Evolutionary conservation across 2,113 vertebrate genomes (phyloP).

Genomic region (Oostethus manadensis): DNA sequence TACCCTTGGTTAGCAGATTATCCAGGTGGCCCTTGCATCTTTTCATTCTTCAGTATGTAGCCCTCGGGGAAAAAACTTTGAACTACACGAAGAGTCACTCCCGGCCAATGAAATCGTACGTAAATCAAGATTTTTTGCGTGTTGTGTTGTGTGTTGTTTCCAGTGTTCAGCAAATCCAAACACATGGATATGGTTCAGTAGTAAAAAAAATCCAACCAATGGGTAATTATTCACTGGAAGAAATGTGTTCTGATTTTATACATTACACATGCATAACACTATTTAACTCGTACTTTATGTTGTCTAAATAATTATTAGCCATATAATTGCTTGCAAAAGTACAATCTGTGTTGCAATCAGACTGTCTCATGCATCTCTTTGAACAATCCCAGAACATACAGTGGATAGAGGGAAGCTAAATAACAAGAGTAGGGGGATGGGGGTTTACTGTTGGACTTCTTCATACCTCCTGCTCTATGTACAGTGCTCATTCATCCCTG

Average conservation of each 20-base stretch:
- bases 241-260: background rate
- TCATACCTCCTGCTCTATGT: slow-evolving; percentile 50
- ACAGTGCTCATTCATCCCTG: slow-evolving; percentile 57
- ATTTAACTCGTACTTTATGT: background rate
- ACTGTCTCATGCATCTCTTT: background rate
- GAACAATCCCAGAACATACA: background rate
- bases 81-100: no score
- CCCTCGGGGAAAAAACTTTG: no score
- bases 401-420: slow-evolving; percentile 4
- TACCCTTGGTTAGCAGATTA: no score
- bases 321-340: background rate
- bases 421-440: slow-evolving; percentile 1
- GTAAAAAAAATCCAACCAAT: no score
- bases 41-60: no score
- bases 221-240: no score
- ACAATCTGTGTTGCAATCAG: background rate
- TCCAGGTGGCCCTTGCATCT: no score
- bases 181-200: no score
- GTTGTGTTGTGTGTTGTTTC: no score
- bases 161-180: no score
- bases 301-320: background rate
- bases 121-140: no score
- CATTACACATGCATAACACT: background rate
- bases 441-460: slow-evolving; percentile 28
- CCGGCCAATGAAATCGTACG: no score